Conservation (phyloP, 2,113 vertebrate species). For the Chroicocephalus ridibundus region DNA sequence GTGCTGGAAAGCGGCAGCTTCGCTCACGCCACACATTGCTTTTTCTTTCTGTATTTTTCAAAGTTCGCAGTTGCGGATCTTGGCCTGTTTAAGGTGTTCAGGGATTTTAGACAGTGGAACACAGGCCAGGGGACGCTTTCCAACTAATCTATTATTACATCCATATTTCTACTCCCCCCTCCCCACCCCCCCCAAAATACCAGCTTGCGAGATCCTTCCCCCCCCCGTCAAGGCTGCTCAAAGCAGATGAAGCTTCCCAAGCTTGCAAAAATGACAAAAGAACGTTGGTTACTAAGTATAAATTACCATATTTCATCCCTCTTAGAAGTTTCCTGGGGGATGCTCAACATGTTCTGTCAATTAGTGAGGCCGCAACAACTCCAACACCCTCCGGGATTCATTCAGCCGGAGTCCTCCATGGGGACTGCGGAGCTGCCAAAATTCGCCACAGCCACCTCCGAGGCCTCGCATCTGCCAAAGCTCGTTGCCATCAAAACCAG, state of each 20-base stretch:
- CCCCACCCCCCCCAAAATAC: accelerated
- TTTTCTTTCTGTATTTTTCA: too few relatives aligned
- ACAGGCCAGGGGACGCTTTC: not conserved
- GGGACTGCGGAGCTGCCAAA: not conserved
- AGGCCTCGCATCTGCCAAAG: not conserved
- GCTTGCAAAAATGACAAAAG: not conserved
- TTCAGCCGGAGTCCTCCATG: not conserved
- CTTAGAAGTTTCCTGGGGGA: not conserved
- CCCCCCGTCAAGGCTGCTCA: not conserved
- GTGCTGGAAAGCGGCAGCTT: not conserved
- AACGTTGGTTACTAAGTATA: not conserved
- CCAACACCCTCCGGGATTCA: not conserved
- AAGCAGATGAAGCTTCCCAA: not conserved
- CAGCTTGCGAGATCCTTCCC: not conserved
- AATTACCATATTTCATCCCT: not conserved
- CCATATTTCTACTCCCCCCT: accelerated
- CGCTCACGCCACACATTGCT: not conserved
- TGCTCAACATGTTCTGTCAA: not conserved
- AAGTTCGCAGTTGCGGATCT: not conserved
- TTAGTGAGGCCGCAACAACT: not conserved
- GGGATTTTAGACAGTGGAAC: not conserved
- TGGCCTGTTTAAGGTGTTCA: not conserved
- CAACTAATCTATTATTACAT: not conserved
- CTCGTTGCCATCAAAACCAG: not conserved
- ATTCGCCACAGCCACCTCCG: not conserved